A percentile compares a stretch with the other conserved stretches of the same genome.
Evolutionary conservation across 2,888 invertebrate species (phyloP).

Genomic region (Cataglyphis livida): DNA sequence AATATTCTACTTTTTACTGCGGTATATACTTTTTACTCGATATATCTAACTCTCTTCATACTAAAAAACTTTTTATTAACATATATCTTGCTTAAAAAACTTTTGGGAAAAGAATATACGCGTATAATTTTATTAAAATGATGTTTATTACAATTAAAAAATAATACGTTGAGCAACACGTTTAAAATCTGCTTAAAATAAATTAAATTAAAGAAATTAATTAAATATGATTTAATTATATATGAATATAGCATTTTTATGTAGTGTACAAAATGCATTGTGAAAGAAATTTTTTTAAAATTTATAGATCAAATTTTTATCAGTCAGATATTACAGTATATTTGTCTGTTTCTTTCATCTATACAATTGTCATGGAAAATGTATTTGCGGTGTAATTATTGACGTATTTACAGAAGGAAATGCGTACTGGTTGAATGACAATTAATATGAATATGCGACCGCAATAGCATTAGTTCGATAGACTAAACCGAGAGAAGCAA

Average conservation of each 20-base stretch:
- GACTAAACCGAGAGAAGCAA: slow-evolving; percentile 39
- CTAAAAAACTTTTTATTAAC: background rate
- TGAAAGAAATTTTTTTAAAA: background rate
- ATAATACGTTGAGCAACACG: background rate
- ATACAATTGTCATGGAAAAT: slow-evolving; percentile 62
- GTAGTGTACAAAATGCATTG: background rate
- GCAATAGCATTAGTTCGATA: slow-evolving; percentile 59
- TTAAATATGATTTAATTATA: background rate
- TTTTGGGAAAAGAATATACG: background rate
- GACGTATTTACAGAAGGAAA: slow-evolving; percentile 72
- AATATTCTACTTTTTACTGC: background rate
- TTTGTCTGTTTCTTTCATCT: slow-evolving; percentile 34
- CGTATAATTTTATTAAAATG: background rate
- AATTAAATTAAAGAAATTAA: background rate
- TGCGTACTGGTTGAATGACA: slow-evolving; percentile 66
- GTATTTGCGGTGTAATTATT: slow-evolving; percentile 57
- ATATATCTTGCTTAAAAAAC: background rate
- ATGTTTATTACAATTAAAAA: background rate
- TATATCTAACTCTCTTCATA: background rate
- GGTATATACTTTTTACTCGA: background rate
- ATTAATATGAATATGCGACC: slow-evolving; percentile 77
- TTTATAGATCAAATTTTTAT: slow-evolving; percentile 48
- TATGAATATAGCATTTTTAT: background rate
- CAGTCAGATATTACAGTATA: slow-evolving; percentile 15
- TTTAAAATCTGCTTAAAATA: background rate